These are phyloP conservation scores for Leptura quadrifasciata DNA, from an alignment of 2,888 invertebrate genomes.

Conservation along the genomic window DNA sequence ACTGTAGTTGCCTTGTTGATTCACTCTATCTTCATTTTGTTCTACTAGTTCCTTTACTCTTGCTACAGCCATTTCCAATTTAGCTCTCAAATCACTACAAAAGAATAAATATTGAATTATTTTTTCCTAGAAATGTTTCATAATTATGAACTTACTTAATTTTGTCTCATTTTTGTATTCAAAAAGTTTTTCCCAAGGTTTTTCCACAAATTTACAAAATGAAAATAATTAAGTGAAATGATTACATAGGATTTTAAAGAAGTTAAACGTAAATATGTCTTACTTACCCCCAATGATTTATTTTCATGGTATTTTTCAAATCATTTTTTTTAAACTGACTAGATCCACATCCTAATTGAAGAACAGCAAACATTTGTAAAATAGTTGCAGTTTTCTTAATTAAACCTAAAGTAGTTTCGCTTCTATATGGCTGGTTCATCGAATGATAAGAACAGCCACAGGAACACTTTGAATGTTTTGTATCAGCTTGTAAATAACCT, in stretches of 20 bases:
- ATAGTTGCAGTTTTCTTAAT: slow-evolving; percentile 92
- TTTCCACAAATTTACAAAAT: too few relatives aligned
- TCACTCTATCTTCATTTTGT: slow-evolving; percentile 70
- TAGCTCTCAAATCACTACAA: slow-evolving; percentile 89
- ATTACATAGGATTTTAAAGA: too few relatives aligned
- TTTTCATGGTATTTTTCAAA: slow-evolving; percentile 87
- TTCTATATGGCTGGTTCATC: slow-evolving; percentile 69
- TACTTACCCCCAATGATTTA: slow-evolving; percentile 95
- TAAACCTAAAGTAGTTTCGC: slow-evolving; percentile 81
- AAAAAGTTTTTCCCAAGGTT: too few relatives aligned
- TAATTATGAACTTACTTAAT: not conserved
- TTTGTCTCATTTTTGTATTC: too few relatives aligned
- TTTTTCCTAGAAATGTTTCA: not conserved
- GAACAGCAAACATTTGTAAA: slow-evolving; percentile 93
- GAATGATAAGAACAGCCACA: slow-evolving; percentile 75
- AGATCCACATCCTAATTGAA: slow-evolving; percentile 93
- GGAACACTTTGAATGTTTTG: slow-evolving; percentile 73
- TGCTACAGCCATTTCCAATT: slow-evolving; percentile 91
- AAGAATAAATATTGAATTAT: slow-evolving; percentile 35
- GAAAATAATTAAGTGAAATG: too few relatives aligned
- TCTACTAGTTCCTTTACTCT: slow-evolving; percentile 80
- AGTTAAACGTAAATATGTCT: too few relatives aligned
- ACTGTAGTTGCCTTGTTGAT: slow-evolving; percentile 77
- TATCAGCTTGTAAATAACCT: slow-evolving; percentile 91
- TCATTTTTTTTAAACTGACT: slow-evolving; percentile 83